Evolutionary conservation across 2,113 vertebrate species (phyloP).

Genomic region (Lepisosteus osseus): DNA sequence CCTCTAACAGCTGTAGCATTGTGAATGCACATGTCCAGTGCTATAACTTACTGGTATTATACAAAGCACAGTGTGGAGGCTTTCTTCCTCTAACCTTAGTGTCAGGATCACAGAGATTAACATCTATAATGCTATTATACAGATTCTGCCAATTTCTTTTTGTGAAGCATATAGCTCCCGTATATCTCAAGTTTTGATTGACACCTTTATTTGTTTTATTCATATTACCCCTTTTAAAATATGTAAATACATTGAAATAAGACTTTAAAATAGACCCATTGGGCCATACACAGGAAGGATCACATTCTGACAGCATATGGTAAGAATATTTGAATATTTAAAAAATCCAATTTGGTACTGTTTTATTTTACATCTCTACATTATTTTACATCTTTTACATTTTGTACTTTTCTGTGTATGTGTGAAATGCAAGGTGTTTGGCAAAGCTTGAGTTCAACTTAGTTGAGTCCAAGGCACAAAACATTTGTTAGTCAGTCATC

Average conservation of each 20-base stretch:
- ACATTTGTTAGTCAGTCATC: too few relatives aligned
- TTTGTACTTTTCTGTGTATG: not conserved
- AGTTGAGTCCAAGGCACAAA: not conserved
- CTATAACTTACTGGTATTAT: not conserved
- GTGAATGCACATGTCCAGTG: not conserved
- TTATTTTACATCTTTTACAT: not conserved
- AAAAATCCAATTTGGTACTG: slow-evolving; percentile 12
- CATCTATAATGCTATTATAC: slow-evolving; percentile 9
- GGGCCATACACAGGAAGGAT: slow-evolving; percentile 1
- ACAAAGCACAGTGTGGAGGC: not conserved
- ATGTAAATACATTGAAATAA: slow-evolving; percentile 27
- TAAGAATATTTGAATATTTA: slow-evolving; percentile 25
- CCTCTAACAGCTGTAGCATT: not conserved
- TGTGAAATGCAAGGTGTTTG: not conserved
- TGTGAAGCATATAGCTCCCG: not conserved
- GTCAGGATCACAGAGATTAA: not conserved
- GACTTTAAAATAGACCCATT: slow-evolving; percentile 17
- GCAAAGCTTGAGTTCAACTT: not conserved
- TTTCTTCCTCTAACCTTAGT: not conserved
- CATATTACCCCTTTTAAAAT: slow-evolving; percentile 20
- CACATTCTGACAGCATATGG: slow-evolving; percentile 24
- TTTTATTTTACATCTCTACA: not conserved
- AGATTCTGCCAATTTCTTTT: not conserved
- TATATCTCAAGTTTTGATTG: slow-evolving; percentile 15
- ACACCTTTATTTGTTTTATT: slow-evolving; percentile 28